These are phyloP conservation scores for Ectemnius continuus DNA, from an alignment of 2,888 invertebrate species.

Conservation along the genomic window DNA sequence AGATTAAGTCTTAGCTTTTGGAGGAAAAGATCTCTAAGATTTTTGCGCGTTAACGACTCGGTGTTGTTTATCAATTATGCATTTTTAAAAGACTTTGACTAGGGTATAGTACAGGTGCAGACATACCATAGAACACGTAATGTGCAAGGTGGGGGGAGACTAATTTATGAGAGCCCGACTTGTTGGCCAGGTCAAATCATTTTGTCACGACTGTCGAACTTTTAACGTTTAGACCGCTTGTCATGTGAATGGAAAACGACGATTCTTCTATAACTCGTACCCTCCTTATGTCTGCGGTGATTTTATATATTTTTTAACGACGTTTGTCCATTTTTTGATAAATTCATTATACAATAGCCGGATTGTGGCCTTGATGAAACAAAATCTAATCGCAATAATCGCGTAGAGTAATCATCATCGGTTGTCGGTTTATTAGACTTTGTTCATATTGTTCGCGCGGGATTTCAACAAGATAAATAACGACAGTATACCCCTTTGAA, in stretches of 20 bases:
- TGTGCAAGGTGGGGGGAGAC: slow-evolving; percentile 8
- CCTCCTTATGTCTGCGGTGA: slow-evolving; percentile 20
- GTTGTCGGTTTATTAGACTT: slow-evolving; percentile 19
- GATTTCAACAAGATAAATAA: slow-evolving; percentile 29
- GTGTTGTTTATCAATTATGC: slow-evolving; percentile 1
- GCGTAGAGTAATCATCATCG: slow-evolving; percentile 31
- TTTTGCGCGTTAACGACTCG: slow-evolving; percentile 18
- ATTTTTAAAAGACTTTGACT: slow-evolving; percentile 20
- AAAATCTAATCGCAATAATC: slow-evolving; percentile 37
- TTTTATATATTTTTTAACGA: slow-evolving; percentile 18
- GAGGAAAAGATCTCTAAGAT: slow-evolving; percentile 31
- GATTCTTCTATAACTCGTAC: slow-evolving; percentile 11
- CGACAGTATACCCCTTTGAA: slow-evolving; percentile 47
- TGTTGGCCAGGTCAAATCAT: slow-evolving; percentile 40
- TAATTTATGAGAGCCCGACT: slow-evolving; percentile 30
- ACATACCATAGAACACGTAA: slow-evolving; percentile 27
- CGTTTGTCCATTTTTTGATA: slow-evolving; percentile 26
- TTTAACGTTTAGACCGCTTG: background rate
- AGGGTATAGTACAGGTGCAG: slow-evolving; percentile 14
- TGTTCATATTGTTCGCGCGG: slow-evolving; percentile 16
- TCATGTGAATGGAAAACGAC: background rate
- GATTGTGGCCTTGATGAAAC: slow-evolving; percentile 47
- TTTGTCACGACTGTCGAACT: slow-evolving; percentile 30
- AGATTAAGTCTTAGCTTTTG: slow-evolving; percentile 15
- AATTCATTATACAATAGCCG: slow-evolving; percentile 29